These are phyloP conservation scores for Nothoprocta pentlandii DNA, from an alignment of 2,113 vertebrate genomes.

Conservation along the genomic window DNA sequence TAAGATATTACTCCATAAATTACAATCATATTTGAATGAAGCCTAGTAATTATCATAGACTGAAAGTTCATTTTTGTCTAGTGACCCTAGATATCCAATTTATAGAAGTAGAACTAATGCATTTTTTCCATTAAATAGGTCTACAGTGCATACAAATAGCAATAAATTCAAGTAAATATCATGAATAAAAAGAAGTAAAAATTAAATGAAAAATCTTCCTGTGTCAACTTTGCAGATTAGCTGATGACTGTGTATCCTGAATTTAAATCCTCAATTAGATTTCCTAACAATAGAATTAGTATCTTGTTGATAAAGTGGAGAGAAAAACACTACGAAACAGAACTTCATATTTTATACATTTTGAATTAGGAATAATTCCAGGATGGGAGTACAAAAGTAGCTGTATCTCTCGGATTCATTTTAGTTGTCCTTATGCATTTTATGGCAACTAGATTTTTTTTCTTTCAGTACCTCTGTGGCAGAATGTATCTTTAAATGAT, in stretches of 20 bases:
- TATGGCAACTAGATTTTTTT: neutral
- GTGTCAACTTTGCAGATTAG: neutral
- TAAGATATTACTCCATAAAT: constrained; percentile 33
- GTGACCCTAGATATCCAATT: neutral
- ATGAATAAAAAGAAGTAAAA: neutral
- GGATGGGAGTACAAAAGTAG: neutral
- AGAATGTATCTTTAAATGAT: neutral
- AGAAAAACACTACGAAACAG: neutral
- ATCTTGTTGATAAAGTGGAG: neutral
- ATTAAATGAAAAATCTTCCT: neutral
- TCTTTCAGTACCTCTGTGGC: neutral
- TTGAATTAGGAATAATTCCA: neutral
- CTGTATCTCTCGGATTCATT: neutral
- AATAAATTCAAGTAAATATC: neutral
- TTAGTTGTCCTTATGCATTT: neutral
- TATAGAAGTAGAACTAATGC: neutral
- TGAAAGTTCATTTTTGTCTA: neutral
- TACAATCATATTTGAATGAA: constrained; percentile 25
- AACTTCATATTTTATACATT: neutral
- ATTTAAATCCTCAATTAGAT: neutral
- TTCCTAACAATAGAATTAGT: neutral
- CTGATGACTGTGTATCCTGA: neutral
- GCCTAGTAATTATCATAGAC: neutral
- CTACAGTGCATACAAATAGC: neutral
- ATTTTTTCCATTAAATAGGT: neutral